Conservation (phyloP, 2,797 vertebrate species). For the Cuculus canorus region DNA sequence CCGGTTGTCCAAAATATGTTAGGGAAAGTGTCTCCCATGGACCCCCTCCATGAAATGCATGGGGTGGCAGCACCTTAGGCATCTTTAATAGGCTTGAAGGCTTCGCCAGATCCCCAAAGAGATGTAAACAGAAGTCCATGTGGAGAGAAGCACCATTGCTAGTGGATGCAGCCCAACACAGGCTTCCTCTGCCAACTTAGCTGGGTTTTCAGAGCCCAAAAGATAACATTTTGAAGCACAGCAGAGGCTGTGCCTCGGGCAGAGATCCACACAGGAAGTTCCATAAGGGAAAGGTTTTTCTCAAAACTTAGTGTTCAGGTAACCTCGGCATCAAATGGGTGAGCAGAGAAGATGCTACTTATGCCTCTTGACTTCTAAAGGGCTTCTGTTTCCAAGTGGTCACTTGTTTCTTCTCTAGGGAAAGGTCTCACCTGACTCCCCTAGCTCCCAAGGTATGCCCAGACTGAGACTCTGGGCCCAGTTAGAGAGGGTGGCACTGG, state of each 20-base stretch:
- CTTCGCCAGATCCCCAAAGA: not conserved
- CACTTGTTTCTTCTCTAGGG: not conserved
- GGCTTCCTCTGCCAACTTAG: not conserved
- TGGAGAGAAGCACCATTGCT: not conserved
- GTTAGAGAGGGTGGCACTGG: not conserved
- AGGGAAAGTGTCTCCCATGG: not conserved
- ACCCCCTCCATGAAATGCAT: fast-evolving
- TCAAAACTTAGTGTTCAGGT: not conserved
- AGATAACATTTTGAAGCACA: not conserved
- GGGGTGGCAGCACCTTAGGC: not conserved
- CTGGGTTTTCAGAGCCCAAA: not conserved
- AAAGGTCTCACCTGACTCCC: not conserved
- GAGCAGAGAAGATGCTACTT: not conserved
- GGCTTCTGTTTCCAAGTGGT: not conserved
- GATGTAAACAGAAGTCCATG: not conserved
- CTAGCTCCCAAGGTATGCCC: too few relatives aligned
- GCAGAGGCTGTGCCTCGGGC: not conserved
- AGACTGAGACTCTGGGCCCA: fast-evolving
- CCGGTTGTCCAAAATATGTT: not conserved
- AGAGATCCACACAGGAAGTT: not conserved
- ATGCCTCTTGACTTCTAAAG: not conserved
- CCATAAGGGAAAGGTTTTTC: not conserved
- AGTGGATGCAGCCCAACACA: not conserved
- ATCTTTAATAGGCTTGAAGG: not conserved
- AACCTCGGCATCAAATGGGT: not conserved